Conservation (phyloP, 2,888 invertebrate genomes). For the Neocrepidodera transversa region DNA sequence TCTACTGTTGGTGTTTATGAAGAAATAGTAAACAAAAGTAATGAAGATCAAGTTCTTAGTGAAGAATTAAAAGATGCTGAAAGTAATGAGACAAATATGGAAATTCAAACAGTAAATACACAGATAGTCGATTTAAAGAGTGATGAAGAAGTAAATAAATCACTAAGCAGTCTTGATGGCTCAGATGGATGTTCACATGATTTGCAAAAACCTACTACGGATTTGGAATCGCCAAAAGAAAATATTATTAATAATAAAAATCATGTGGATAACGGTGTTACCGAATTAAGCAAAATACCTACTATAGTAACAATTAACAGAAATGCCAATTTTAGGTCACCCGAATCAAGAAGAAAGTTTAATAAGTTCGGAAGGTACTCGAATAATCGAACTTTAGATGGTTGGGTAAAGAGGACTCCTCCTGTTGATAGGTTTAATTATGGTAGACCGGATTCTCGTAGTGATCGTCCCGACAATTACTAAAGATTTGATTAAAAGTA, state of each 20-base stretch:
- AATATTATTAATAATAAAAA: constrained; percentile 32
- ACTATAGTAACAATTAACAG: constrained; percentile 20
- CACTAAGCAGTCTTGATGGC: too few relatives aligned
- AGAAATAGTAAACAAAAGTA: too few relatives aligned
- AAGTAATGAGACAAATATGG: neutral
- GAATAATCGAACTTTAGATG: constrained; percentile 47
- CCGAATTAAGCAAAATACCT: constrained; percentile 8
- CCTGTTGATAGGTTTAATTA: neutral
- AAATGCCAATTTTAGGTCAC: constrained; percentile 34
- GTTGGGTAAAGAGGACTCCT: constrained; percentile 48
- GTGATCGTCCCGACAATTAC: constrained; percentile 1
- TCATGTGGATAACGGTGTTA: constrained; percentile 32
- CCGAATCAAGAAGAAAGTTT: constrained; percentile 36
- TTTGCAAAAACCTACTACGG: too few relatives aligned
- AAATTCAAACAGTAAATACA: neutral
- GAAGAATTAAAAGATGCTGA: neutral
- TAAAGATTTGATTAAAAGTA: neutral
- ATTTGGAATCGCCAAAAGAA: constrained; percentile 36
- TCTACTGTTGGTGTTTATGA: too few relatives aligned
- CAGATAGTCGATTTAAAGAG: too few relatives aligned
- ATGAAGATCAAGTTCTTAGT: neutral
- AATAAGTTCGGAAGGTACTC: constrained; percentile 28
- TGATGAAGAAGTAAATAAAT: too few relatives aligned
- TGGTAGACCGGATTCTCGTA: constrained; percentile 9
- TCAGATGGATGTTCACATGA: too few relatives aligned